phyloP scores from a whole-genome alignment of 2,797 vertebrate species.

The Crotalus adamanteus region DNA sequence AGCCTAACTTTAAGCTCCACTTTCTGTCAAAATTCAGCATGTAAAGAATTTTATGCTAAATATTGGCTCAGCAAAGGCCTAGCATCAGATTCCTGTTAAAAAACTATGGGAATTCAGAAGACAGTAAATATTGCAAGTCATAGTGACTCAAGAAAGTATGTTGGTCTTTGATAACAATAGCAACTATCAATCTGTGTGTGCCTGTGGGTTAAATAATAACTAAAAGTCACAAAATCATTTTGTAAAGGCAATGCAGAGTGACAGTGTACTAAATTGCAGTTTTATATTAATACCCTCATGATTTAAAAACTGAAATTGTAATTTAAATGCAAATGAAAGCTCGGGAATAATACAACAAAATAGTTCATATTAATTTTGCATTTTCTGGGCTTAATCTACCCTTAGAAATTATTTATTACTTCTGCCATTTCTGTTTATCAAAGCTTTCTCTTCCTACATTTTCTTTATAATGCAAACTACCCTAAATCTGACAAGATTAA shows the following conservation, averaged over 20 bases:
- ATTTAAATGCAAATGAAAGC: constrained; percentile 55
- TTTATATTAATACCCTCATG: constrained; percentile 7
- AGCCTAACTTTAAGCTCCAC: neutral
- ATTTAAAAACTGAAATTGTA: constrained; percentile 11
- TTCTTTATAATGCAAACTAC: neutral
- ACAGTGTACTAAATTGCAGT: neutral
- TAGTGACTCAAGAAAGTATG: neutral
- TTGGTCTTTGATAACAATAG: neutral
- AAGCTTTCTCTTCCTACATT: neutral
- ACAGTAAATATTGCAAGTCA: neutral
- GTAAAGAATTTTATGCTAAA: neutral
- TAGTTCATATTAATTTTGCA: neutral
- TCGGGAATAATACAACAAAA: neutral
- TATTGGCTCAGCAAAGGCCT: neutral
- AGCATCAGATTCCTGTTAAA: neutral
- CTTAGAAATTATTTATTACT: constrained; percentile 14
- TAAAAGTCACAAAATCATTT: neutral
- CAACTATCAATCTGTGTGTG: neutral
- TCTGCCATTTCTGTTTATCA: rapidly evolving
- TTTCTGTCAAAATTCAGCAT: neutral
- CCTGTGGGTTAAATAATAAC: rapidly evolving
- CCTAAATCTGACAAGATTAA: neutral
- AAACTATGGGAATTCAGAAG: neutral
- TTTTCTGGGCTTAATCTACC: neutral
- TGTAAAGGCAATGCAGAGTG: neutral